phyloP scores from a whole-genome alignment of 2,888 invertebrate genomes.

The Caenorhabditis becei region DNA sequence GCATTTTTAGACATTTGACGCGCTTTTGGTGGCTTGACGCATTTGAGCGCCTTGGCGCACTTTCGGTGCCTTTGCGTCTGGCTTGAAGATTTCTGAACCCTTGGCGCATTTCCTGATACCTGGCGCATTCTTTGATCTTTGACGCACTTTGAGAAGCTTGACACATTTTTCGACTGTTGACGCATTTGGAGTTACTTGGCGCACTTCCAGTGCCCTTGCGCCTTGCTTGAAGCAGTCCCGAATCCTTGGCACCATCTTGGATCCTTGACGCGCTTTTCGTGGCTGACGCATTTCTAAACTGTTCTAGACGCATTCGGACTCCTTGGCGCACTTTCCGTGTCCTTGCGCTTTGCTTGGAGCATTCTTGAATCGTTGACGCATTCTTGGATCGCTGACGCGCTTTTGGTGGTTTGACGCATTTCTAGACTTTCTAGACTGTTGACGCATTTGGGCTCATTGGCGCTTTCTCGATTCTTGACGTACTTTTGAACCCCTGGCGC shows the following conservation, averaged over 20 bases:
- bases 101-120: neutral
- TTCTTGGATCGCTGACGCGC: slow-evolving; percentile 8
- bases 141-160: no score
- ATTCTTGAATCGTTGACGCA: neutral
- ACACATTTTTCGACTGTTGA: no score
- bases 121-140: no score
- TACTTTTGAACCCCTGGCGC: slow-evolving; percentile 12
- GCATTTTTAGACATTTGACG: slow-evolving; percentile 19
- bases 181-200: neutral
- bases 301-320: neutral
- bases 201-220: neutral
- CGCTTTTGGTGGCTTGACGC: slow-evolving; percentile 22
- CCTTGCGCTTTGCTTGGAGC: slow-evolving; percentile 20
- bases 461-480: neutral
- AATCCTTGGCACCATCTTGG: slow-evolving; percentile 1
- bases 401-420: slow-evolving; percentile 2
- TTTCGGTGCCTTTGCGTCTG: neutral
- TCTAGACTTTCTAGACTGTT: neutral
- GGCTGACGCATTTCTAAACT: no score
- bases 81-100: neutral
- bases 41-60: neutral
- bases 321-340: neutral
- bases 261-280: no score
- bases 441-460: neutral
- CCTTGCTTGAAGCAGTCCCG: no score